Percentiles rank a stretch among this genome's conserved stretches.
phyloP scores from a whole-genome alignment of 2,888 invertebrate species.

The Oscheius sp. region DNA sequence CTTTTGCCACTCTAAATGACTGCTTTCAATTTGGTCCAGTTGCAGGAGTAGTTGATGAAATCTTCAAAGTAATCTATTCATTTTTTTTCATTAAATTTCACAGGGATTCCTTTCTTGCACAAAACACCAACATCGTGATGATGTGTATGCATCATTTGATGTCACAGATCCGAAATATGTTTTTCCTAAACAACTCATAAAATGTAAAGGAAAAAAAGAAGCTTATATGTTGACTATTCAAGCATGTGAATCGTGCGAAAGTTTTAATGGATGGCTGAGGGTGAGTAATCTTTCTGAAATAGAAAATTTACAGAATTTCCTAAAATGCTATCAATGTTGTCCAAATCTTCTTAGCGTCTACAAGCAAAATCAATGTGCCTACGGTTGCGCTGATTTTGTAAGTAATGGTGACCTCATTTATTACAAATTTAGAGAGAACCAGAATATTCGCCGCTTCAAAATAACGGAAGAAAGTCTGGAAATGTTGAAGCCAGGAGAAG shows the following conservation, averaged over 20 bases:
- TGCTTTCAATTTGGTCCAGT: neutral
- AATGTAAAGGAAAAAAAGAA: conserved; percentile 15
- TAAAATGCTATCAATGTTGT: conserved; percentile 20
- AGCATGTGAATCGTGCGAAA: conserved; percentile 9
- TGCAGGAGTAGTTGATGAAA: neutral
- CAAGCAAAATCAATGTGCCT: neutral
- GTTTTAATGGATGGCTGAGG: conserved; percentile 17
- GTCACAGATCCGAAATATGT: neutral
- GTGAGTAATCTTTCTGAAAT: neutral
- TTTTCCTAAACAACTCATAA: conserved; percentile 6
- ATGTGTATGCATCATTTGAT: conserved; percentile 5
- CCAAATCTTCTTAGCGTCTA: conserved; percentile 17
- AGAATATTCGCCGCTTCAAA: too few relatives aligned
- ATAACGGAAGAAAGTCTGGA: too few relatives aligned
- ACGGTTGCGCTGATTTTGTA: neutral
- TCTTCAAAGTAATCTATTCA: neutral
- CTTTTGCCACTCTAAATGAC: neutral
- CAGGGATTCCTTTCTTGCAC: conserved; percentile 25
- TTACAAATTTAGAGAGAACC: too few relatives aligned
- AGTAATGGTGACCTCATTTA: too few relatives aligned
- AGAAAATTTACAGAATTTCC: neutral
- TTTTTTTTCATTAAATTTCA: neutral
- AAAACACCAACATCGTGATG: neutral
- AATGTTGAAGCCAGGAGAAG: too few relatives aligned
- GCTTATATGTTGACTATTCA: neutral